Evolutionary conservation across 2,888 invertebrate species (phyloP), one percentile per base, ranked within the genome.

Genomic region (Deilephila porcellus): DNA sequence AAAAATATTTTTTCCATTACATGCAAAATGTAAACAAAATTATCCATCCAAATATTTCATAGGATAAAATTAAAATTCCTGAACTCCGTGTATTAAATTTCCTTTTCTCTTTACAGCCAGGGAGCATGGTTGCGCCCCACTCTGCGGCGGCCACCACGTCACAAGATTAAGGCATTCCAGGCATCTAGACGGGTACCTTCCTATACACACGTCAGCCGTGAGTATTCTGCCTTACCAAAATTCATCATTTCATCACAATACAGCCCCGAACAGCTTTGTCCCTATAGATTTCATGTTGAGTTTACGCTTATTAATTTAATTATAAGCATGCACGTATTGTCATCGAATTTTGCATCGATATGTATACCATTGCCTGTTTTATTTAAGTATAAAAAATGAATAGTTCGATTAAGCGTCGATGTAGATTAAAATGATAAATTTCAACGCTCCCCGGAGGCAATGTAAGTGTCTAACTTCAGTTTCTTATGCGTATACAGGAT

Each of bases 111-210:
- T 67, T 80, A 78, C 92, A 93, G 93, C 86, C 73, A 90, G 93
- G 76, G 93, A 93, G 59, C 89, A 93, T 5, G 56, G 56, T n/a
- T 56, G 56, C 7, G 56, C 56, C 0, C 56, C 56, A 1, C n/a
- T 56, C 17, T 56, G 56, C 7, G 56, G 56, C 85, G 85, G 90
- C 85, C 93, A 93, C 75, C 93, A 93, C 82, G 88, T 93, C 76
- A 93, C 93, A 60, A 90, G 93, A 83, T 89, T 93, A 90, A 83
- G 89, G 75, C 94, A 93, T 81, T 93, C 93, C 34, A 88, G 94
- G 78, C 94, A 94, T 76, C 84, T 93, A 74, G 90, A 91, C 59
- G 89, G 88, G 73, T 90, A 87, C 83, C 82, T 86, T 74, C 91
- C 92, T 25, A 86, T 89, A 76, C 90, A 90, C 84, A 82, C 90